Base-by-base conservation (phyloP, 1,140 invertebrate species). In the Heliothis virescens region DNA sequence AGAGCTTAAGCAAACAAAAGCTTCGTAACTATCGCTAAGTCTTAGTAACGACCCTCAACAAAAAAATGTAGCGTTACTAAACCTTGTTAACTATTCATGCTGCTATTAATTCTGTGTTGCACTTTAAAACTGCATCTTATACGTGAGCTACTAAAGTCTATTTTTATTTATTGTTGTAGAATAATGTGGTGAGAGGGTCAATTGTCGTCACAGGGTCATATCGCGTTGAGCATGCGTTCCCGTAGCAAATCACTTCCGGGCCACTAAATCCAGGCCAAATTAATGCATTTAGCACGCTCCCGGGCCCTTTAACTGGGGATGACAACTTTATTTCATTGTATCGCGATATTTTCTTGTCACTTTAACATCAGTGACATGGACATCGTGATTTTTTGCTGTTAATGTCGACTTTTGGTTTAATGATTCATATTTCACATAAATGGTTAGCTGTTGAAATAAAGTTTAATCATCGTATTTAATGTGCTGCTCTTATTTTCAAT, bases 201-300 rank as follows among this genome's bases (percentile, higher is more conserved):
- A 88, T 89, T 86, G 85, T 89, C 71, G 87, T 88, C 86, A 86
- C 83, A 87, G 90, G 91, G 91, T 89, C 89, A 91, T 91, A 88
- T 92, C 90, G 86, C 83, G 67, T 80, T 79, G 77, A 88, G 87
- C 88, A 89, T 91, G 87, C 89, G 88, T 93, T 94, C 92, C 92
- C 92, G 92, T 94, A 87, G 92, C 93, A 93, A 94, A 94, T 94
- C 93, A 94, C 92, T 94, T 94, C 92, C 93, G 93, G 90, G 82
- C 93, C 93, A 94, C 93, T 94, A 94, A 93, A 91, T 92, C 86
- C 92, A 93, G 92, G 92, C 91, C 87, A 92, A 94, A 94, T 92
- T 93, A 94, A 94, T 93, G 92, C 91, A 92, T 94, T 94, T 94
- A 94, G 90, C 92, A 94, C 92, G 92, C 92, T 92, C 90, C 87